Evolutionary conservation across 1,140 invertebrate species (phyloP).

Genomic region (Cydia strobilella): DNA sequence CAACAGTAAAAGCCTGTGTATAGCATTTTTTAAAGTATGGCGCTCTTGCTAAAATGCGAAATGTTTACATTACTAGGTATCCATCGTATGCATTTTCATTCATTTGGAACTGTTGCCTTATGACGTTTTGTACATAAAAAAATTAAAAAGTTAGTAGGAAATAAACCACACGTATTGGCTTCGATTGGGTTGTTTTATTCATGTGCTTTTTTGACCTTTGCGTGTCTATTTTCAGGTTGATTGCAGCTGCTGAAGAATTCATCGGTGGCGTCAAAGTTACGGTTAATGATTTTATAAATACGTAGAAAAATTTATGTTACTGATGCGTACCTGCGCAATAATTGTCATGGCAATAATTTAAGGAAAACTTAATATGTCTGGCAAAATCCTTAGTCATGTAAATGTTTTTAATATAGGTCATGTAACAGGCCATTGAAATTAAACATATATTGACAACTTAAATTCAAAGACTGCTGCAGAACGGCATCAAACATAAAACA

Average conservation of each 20-base stretch:
- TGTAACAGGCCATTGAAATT: too few species aligned
- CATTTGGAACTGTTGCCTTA: constrained; percentile 77
- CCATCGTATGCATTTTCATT: constrained; percentile 63
- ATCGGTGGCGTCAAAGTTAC: not conserved
- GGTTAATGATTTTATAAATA: constrained; percentile 2
- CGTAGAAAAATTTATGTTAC: not conserved
- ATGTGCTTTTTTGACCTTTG: constrained; percentile 9
- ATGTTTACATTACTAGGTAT: constrained; percentile 48
- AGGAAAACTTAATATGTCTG: too few species aligned
- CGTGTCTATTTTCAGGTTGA: constrained; percentile 13
- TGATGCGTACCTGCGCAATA: not conserved
- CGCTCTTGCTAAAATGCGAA: constrained; percentile 49
- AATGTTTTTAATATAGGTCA: too few species aligned
- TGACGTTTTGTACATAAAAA: constrained; percentile 78
- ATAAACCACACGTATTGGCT: constrained; percentile 77
- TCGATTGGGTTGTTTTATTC: constrained; percentile 65
- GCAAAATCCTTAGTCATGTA: too few species aligned
- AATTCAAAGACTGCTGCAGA: too few species aligned
- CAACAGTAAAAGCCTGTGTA: constrained; percentile 20
- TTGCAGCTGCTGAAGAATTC: constrained; percentile 8
- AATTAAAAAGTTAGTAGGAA: constrained; percentile 71
- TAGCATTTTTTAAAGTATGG: constrained; percentile 41
- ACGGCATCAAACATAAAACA: too few species aligned
- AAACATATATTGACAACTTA: too few species aligned
- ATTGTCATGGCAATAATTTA: not conserved